phyloP scores from a whole-genome alignment of 2,113 vertebrate genomes.

The Crotalus helleri region DNA sequence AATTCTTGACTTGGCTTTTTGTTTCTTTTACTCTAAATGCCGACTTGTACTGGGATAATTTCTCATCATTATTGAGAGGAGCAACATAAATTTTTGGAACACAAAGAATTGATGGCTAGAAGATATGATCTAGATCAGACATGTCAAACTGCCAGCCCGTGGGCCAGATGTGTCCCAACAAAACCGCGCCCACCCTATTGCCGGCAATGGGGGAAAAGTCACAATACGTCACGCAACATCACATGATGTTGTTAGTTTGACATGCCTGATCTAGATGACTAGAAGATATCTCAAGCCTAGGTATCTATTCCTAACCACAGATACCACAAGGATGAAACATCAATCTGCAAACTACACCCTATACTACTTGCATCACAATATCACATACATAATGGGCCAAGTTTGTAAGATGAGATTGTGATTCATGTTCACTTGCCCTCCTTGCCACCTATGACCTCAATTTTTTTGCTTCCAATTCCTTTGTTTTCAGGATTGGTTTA shows the following conservation, averaged over 20 bases:
- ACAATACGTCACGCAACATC: too few species aligned
- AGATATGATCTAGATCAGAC: background rate
- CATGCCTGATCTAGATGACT: background rate
- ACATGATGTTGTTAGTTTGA: too few species aligned
- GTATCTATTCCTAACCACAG: background rate
- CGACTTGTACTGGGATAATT: background rate
- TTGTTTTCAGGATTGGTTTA: background rate
- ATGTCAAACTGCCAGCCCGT: too few species aligned
- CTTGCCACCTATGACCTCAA: background rate
- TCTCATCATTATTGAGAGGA: background rate
- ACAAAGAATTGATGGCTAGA: background rate
- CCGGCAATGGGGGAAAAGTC: too few species aligned
- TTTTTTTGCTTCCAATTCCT: background rate
- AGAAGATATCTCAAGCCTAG: background rate
- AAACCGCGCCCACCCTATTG: too few species aligned
- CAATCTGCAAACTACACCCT: background rate
- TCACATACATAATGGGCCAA: background rate
- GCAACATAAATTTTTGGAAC: background rate
- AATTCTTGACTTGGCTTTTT: background rate
- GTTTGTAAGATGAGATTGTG: background rate
- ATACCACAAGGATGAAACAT: background rate
- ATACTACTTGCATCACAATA: background rate
- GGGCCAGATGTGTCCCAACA: too few species aligned
- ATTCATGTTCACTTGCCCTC: background rate
- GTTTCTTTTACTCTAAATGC: background rate